Percentiles rank a stretch among this genome's conserved stretches.
These are phyloP conservation scores for Prionace glauca DNA, from an alignment of 2,797 vertebrate genomes.

Conservation along the genomic window DNA sequence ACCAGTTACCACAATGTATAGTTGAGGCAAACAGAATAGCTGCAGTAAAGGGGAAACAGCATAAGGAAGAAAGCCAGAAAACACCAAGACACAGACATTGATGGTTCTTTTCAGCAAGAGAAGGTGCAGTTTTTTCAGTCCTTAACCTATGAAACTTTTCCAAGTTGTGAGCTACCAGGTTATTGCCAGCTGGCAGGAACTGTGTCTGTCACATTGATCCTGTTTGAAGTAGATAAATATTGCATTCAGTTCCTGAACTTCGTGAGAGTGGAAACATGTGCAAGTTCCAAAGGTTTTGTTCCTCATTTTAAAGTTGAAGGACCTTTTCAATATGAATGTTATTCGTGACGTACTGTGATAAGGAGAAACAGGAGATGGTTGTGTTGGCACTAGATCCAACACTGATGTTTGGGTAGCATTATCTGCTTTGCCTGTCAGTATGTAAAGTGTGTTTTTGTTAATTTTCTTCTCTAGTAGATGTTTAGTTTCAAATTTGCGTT, in stretches of 20 bases:
- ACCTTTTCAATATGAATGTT: neutral
- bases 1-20: no score
- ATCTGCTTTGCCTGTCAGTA: neutral
- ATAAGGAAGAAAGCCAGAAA: no score
- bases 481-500: neutral
- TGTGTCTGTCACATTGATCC: neutral
- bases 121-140: neutral
- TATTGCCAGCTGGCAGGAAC: neutral
- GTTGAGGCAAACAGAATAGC: no score
- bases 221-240: neutral
- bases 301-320: neutral
- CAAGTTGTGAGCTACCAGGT: neutral
- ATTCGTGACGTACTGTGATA: neutral
- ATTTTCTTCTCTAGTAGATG: neutral
- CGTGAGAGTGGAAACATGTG: neutral
- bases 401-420: neutral
- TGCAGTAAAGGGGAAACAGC: no score
- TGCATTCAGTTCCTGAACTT: neutral
- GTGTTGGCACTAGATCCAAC: neutral
- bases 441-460: neutral
- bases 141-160: neutral
- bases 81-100: neutral
- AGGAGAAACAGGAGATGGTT: neutral
- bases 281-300: neutral
- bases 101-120: neutral